phyloP scores from a whole-genome alignment of 2,113 vertebrate genomes.

The Astur gentilis region DNA sequence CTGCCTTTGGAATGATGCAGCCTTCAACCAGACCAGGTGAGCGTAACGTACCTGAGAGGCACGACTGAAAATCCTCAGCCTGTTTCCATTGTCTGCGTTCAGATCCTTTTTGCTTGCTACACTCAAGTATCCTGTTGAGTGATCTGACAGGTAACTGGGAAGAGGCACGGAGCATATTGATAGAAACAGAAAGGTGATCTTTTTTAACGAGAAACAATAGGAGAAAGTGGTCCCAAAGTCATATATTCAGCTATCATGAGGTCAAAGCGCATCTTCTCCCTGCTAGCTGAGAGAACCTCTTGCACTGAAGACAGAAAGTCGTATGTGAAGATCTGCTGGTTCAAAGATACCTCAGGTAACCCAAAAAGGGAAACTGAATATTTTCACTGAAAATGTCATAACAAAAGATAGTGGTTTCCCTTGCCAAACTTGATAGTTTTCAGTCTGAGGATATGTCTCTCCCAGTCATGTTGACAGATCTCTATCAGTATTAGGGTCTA shows the following conservation, averaged over 20 bases:
- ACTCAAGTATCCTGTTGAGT: background rate
- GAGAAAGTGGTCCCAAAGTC: background rate
- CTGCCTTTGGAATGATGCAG: background rate
- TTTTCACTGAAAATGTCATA: background rate
- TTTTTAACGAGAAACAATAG: background rate
- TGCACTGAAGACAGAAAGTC: background rate
- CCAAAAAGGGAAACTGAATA: background rate
- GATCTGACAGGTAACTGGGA: background rate
- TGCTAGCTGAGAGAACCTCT: background rate
- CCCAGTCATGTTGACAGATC: background rate
- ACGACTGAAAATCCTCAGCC: background rate
- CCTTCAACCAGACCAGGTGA: background rate
- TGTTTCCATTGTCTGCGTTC: background rate
- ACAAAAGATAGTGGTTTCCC: background rate
- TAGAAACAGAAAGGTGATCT: background rate
- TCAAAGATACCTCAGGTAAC: background rate
- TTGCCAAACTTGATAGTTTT: background rate
- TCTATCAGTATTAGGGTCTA: background rate
- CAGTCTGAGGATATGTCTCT: background rate
- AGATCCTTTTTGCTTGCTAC: background rate
- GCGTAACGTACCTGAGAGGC: background rate
- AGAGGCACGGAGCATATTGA: background rate
- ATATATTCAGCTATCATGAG: background rate
- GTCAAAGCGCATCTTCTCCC: background rate
- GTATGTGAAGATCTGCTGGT: background rate